These are phyloP conservation scores for Petrolisthes manimaculis DNA, from an alignment of 2,888 invertebrate genomes.

Conservation along the genomic window DNA sequence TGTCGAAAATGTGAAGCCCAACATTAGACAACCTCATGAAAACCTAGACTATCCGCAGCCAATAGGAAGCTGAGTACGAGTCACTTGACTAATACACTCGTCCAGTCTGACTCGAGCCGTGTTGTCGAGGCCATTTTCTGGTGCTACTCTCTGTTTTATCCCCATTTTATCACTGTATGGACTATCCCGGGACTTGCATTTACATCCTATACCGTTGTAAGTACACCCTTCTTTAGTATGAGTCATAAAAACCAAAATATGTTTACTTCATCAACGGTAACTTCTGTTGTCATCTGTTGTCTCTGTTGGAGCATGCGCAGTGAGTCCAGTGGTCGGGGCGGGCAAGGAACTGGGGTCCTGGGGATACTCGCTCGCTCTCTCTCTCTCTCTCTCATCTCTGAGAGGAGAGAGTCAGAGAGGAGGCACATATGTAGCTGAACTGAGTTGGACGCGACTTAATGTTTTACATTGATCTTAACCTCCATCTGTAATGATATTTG, in stretches of 20 bases:
- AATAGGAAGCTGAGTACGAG: conserved; percentile 15
- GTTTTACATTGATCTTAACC: too few relatives aligned
- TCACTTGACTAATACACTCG: conserved; percentile 3
- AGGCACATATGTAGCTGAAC: too few relatives aligned
- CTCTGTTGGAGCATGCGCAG: conserved; percentile 24
- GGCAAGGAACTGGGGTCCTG: background rate
- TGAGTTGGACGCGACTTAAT: too few relatives aligned
- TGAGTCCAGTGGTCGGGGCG: background rate
- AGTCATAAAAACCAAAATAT: background rate
- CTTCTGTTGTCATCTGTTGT: background rate
- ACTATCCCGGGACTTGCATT: too few relatives aligned
- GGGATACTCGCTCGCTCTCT: too few relatives aligned
- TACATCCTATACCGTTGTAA: background rate
- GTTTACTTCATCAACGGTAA: background rate
- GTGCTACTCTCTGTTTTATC: background rate
- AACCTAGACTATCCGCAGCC: background rate
- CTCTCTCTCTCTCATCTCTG: too few relatives aligned
- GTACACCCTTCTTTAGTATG: background rate
- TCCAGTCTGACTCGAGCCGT: too few relatives aligned
- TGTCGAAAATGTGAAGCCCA: conserved; percentile 19
- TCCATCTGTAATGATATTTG: too few relatives aligned
- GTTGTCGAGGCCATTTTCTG: background rate
- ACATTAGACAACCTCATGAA: background rate
- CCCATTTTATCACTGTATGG: too few relatives aligned
- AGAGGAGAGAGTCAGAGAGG: too few relatives aligned